Evolutionary conservation across 2,113 vertebrate genomes (phyloP).

Genomic region (Paradoxurus hermaphroditus): DNA sequence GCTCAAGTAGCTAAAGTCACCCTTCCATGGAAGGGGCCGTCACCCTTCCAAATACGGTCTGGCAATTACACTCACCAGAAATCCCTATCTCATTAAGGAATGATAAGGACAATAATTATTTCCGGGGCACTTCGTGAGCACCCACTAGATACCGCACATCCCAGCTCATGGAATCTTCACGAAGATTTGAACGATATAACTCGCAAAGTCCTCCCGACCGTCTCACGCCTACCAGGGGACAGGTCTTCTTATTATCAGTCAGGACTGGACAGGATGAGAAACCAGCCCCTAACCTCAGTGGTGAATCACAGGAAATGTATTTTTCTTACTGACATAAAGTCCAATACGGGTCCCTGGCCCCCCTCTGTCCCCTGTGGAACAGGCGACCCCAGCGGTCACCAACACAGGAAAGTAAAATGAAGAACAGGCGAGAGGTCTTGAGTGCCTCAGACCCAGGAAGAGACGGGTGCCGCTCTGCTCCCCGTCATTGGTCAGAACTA

Average conservation of each 20-base stretch:
- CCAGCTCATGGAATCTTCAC: neutral
- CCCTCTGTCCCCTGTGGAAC: neutral
- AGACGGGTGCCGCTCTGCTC: neutral
- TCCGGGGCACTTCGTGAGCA: neutral
- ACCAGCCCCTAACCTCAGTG: too few species aligned
- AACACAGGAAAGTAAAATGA: neutral
- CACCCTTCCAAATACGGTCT: neutral
- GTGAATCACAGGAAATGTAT: neutral
- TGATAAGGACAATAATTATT: neutral
- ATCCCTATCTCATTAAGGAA: neutral
- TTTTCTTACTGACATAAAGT: neutral
- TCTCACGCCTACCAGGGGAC: fast-evolving
- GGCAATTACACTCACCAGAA: neutral
- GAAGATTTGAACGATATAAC: fast-evolving
- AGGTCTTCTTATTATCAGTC: fast-evolving
- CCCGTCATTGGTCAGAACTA: neutral
- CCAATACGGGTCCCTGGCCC: fast-evolving
- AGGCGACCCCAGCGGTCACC: neutral
- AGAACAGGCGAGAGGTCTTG: fast-evolving
- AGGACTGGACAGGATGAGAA: neutral
- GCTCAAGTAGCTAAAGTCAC: neutral
- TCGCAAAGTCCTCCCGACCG: fast-evolving
- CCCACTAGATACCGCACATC: fast-evolving
- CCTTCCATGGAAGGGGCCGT: neutral
- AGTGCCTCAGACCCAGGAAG: neutral